These are phyloP conservation scores for Tenthredo livida DNA, from an alignment of 2,888 invertebrate species.

Conservation along the genomic window DNA sequence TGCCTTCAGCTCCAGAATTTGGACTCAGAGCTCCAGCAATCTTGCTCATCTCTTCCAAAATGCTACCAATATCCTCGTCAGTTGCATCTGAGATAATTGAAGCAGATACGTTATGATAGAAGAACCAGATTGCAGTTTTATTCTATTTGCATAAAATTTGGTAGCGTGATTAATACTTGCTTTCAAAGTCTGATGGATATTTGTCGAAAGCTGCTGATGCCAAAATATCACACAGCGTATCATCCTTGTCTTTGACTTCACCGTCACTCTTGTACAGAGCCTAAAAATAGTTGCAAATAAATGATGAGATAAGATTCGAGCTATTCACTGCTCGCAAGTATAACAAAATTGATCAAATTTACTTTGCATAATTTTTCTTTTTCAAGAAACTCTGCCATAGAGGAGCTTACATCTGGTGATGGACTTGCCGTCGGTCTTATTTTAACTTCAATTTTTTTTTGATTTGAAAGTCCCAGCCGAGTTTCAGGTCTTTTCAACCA, in stretches of 20 bases:
- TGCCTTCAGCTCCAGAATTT: slow-evolving; percentile 66
- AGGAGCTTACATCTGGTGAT: slow-evolving; percentile 71
- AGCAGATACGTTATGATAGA: slow-evolving; percentile 14
- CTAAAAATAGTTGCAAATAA: slow-evolving; percentile 56
- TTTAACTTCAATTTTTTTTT: slow-evolving; percentile 60
- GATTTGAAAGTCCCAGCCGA: slow-evolving; percentile 61
- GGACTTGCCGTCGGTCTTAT: slow-evolving; percentile 59
- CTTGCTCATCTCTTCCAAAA: slow-evolving; percentile 75
- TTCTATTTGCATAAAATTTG: not conserved
- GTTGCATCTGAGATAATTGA: slow-evolving; percentile 69
- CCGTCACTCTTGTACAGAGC: slow-evolving; percentile 66
- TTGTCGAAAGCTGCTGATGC: slow-evolving; percentile 74
- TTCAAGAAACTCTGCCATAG: slow-evolving; percentile 74
- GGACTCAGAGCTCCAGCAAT: slow-evolving; percentile 73
- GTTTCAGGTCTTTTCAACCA: slow-evolving; percentile 70
- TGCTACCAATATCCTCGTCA: slow-evolving; percentile 75
- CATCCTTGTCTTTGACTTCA: slow-evolving; percentile 69
- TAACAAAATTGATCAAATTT: slow-evolving; percentile 40
- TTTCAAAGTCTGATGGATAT: slow-evolving; percentile 75
- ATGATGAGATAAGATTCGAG: not conserved
- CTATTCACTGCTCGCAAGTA: not conserved
- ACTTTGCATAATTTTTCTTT: slow-evolving; percentile 75
- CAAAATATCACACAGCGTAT: slow-evolving; percentile 72
- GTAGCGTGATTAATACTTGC: slow-evolving; percentile 62
- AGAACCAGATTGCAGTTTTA: not conserved